Conservation (phyloP, 2,888 invertebrate species). For the Paralinhomoeus sp. region DNA sequence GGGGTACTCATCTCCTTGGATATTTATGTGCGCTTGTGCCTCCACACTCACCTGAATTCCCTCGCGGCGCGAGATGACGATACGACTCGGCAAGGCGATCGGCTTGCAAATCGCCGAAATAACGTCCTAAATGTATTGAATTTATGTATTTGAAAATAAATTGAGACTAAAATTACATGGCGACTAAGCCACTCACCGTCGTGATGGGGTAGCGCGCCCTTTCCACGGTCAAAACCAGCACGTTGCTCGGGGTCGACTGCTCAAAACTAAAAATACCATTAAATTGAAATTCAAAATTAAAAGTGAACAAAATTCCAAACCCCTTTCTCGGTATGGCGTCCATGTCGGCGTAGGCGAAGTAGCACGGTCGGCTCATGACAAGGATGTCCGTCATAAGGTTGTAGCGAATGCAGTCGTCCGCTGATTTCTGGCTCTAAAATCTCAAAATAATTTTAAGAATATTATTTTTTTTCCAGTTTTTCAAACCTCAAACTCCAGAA, state of each 20-base stretch:
- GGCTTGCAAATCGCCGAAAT: slow-evolving; percentile 84
- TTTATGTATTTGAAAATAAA: too few relatives aligned
- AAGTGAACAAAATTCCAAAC: too few relatives aligned
- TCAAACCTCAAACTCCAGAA: slow-evolving; percentile 8
- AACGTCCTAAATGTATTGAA: slow-evolving; percentile 84
- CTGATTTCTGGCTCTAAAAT: slow-evolving; percentile 1
- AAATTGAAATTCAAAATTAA: not conserved
- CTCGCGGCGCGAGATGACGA: slow-evolving; percentile 43
- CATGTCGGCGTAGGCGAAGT: slow-evolving; percentile 2
- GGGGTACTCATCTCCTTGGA: too few relatives aligned
- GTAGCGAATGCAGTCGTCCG: slow-evolving; percentile 1
- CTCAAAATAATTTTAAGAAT: too few relatives aligned
- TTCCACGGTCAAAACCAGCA: slow-evolving; percentile 81
- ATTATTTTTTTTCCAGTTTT: too few relatives aligned
- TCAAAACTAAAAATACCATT: too few relatives aligned
- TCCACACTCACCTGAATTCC: slow-evolving; percentile 2
- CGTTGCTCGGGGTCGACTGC: slow-evolving; percentile 2
- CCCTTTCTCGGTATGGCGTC: not conserved
- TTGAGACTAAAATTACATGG: not conserved
- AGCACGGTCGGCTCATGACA: not conserved
- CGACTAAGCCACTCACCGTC: slow-evolving; percentile 49
- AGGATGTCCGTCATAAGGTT: slow-evolving; percentile 2
- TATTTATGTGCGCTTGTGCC: too few relatives aligned
- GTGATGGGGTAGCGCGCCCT: slow-evolving; percentile 96
- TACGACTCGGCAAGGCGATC: slow-evolving; percentile 76